These are phyloP conservation scores for Paradisaea rubra DNA, from an alignment of 2,113 vertebrate genomes.

Conservation along the genomic window DNA sequence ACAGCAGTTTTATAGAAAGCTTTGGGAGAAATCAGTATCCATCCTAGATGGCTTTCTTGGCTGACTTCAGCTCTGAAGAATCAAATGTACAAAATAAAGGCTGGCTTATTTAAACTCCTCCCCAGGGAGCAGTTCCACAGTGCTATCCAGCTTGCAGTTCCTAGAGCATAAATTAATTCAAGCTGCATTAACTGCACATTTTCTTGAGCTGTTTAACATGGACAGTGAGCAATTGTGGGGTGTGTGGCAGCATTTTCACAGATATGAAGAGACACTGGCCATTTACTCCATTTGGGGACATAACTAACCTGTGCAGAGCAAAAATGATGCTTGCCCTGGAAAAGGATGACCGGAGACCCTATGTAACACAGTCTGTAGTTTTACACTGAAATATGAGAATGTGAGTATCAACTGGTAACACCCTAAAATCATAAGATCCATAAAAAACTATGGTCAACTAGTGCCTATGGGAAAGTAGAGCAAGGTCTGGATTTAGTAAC, in stretches of 20 bases:
- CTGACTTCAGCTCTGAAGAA: background rate
- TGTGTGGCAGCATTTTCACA: background rate
- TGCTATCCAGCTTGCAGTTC: background rate
- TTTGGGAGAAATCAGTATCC: background rate
- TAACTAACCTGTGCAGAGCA: background rate
- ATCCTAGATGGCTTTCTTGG: background rate
- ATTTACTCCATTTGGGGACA: background rate
- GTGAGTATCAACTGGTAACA: background rate
- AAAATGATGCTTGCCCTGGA: background rate
- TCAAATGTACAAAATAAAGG: slow-evolving; percentile 5
- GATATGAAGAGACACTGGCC: background rate
- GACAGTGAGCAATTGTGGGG: background rate
- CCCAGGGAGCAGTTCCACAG: background rate
- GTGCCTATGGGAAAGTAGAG: background rate
- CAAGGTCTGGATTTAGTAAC: background rate
- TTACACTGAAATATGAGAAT: background rate
- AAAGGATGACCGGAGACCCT: background rate
- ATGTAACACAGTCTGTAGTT: background rate
- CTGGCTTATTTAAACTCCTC: slow-evolving; percentile 3
- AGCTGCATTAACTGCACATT: background rate
- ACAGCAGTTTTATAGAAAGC: background rate
- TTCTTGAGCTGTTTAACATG: background rate
- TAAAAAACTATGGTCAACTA: background rate
- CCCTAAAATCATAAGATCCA: background rate
- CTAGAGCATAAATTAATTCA: slow-evolving; percentile 10